Percentiles rank a stretch among this genome's conserved stretches.
These are phyloP conservation scores for Chelmon rostratus DNA, from an alignment of 2,797 vertebrate genomes.

Conservation along the genomic window DNA sequence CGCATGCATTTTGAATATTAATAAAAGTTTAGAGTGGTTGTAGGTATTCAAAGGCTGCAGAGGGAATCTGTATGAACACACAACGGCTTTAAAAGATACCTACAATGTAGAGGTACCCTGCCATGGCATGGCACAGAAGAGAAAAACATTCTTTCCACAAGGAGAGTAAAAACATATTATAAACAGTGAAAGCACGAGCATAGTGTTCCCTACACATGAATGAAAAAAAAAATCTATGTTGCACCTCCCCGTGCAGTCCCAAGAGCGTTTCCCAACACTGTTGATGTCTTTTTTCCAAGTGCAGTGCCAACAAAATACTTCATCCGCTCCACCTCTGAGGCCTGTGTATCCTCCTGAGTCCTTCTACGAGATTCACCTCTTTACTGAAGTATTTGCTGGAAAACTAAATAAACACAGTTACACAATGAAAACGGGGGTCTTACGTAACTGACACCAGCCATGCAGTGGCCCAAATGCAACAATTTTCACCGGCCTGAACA, in stretches of 20 bases:
- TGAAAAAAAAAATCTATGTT: conserved; percentile 62
- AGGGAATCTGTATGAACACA: conserved; percentile 46
- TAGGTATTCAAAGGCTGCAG: conserved; percentile 25
- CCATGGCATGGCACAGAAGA: conserved; percentile 36
- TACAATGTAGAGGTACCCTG: conserved; percentile 26
- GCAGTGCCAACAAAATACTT: conserved; percentile 81
- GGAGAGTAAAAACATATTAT: conserved; percentile 44
- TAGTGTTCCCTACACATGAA: conserved; percentile 65
- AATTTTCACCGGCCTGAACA: conserved; percentile 57
- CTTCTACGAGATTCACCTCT: conserved; percentile 73
- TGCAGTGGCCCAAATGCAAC: conserved; percentile 61
- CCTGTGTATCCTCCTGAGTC: conserved; percentile 73
- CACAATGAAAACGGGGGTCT: conserved; percentile 75
- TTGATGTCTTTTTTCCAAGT: conserved; percentile 82
- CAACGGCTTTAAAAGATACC: conserved; percentile 42
- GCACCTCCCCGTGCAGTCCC: conserved; percentile 64
- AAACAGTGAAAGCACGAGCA: conserved; percentile 45
- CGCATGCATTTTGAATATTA: conserved; percentile 21
- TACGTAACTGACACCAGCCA: conserved; percentile 72
- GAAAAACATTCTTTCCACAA: conserved; percentile 53
- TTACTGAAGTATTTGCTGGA: conserved; percentile 73
- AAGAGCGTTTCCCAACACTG: conserved; percentile 72
- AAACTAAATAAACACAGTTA: conserved; percentile 82
- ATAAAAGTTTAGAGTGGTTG: conserved; percentile 9
- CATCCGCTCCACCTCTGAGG: conserved; percentile 79